Evolutionary conservation across 1,140 invertebrate genomes (phyloP).

Genomic region (Calliopsis andreniformis): DNA sequence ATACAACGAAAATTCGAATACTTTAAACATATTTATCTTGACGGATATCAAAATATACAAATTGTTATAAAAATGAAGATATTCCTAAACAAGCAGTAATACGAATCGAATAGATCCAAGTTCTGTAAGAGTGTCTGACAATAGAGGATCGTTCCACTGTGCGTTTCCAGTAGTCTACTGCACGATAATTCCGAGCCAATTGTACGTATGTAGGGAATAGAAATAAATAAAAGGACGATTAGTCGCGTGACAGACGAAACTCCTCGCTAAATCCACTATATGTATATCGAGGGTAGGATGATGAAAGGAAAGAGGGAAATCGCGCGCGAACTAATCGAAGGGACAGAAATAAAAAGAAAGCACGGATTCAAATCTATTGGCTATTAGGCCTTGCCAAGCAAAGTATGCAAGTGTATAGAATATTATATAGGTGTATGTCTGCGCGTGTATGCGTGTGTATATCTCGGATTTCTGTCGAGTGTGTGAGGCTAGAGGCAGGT

Average conservation of each 20-base stretch:
- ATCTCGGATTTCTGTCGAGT: constrained; percentile 32
- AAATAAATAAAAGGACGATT: constrained; percentile 55
- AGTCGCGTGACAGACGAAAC: constrained; percentile 31
- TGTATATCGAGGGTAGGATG: background rate
- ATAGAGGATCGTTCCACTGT: too few relatives aligned
- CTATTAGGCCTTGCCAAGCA: constrained; percentile 63
- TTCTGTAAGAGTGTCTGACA: too few relatives aligned
- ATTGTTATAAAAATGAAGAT: too few relatives aligned
- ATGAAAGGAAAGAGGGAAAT: background rate
- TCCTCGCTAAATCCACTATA: constrained; percentile 14
- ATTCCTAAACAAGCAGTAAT: too few relatives aligned
- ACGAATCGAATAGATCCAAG: too few relatives aligned
- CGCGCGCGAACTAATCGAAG: background rate
- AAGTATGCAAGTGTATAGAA: constrained; percentile 42
- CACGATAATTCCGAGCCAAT: too few relatives aligned
- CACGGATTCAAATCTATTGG: constrained; percentile 37
- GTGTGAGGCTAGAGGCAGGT: constrained; percentile 6
- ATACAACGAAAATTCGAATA: too few relatives aligned
- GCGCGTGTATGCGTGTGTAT: constrained; percentile 1
- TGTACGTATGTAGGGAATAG: constrained; percentile 56
- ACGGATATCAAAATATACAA: too few relatives aligned
- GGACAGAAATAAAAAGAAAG: background rate
- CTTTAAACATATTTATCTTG: too few relatives aligned
- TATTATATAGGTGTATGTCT: constrained; percentile 38
- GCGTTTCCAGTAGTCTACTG: too few relatives aligned